These are phyloP conservation scores for Enteromius treurensis DNA, from an alignment of 2,797 vertebrate species.

Conservation along the genomic window DNA sequence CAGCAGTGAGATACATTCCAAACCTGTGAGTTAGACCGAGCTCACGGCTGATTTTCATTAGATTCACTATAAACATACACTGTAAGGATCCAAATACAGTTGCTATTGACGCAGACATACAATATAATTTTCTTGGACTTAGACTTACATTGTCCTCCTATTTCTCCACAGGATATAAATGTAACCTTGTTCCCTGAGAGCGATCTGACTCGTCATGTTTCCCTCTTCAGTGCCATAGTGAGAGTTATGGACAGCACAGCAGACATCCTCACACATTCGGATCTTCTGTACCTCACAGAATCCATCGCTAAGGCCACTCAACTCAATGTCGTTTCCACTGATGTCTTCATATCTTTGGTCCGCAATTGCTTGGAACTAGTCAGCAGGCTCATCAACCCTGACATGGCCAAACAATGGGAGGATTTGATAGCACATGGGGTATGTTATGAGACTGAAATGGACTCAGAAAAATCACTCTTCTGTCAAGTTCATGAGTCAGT, in stretches of 20 bases:
- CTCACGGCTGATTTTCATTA: slow-evolving; percentile 12
- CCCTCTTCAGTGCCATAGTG: slow-evolving; percentile 67
- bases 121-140: background rate
- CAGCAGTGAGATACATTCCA: slow-evolving; percentile 63
- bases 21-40: slow-evolving; percentile 69
- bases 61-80: slow-evolving; percentile 1
- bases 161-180: slow-evolving; percentile 61
- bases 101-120: background rate
- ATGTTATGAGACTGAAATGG: slow-evolving; percentile 43
- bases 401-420: slow-evolving; percentile 70
- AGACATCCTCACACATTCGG: slow-evolving; percentile 66
- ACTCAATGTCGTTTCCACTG: slow-evolving; percentile 54
- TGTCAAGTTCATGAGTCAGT: background rate
- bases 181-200: slow-evolving; percentile 58
- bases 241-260: slow-evolving; percentile 62
- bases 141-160: background rate
- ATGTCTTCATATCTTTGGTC: slow-evolving; percentile 71
- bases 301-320: slow-evolving; percentile 65
- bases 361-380: slow-evolving; percentile 75
- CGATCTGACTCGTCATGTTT: slow-evolving; percentile 62
- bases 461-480: background rate
- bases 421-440: slow-evolving; percentile 70
- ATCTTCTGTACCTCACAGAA: slow-evolving; percentile 71
- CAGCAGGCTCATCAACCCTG: slow-evolving; percentile 74
- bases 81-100: background rate